Percentiles rank a stretch among this genome's conserved stretches.
These are phyloP conservation scores for Monoplex corrugatus DNA, from an alignment of 2,888 invertebrate genomes.

Conservation along the genomic window DNA sequence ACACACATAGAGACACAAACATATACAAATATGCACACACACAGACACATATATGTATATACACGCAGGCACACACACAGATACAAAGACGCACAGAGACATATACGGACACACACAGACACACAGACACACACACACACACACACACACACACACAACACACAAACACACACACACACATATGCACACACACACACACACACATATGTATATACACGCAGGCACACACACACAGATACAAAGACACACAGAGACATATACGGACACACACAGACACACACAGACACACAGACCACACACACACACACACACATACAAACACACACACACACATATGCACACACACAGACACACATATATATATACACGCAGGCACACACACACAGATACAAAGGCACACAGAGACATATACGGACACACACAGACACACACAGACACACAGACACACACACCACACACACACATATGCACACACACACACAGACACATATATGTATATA, in stretches of 20 bases:
- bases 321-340: neutral
- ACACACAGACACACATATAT: neutral
- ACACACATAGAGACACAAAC: neutral
- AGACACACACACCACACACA: neutral
- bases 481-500: neutral
- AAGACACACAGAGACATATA: neutral
- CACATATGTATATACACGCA: neutral
- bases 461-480: neutral
- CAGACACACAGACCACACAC: no score
- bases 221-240: conserved; percentile 26
- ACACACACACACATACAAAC: no score
- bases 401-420: neutral
- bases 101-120: neutral
- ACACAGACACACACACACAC: conserved; percentile 27
- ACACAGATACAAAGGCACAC: neutral
- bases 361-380: neutral
- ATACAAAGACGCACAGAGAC: neutral
- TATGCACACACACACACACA: neutral
- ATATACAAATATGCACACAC: neutral
- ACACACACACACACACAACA: neutral
- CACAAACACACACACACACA: neutral
- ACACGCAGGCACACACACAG: neutral
- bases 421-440: conserved; percentile 20
- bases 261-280: conserved; percentile 11
- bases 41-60: neutral